Evolutionary conservation across 1,140 invertebrate genomes (phyloP), one percentile per base, ranked within the genome.

Genomic region (Ptiloglossa arizonensis): DNA sequence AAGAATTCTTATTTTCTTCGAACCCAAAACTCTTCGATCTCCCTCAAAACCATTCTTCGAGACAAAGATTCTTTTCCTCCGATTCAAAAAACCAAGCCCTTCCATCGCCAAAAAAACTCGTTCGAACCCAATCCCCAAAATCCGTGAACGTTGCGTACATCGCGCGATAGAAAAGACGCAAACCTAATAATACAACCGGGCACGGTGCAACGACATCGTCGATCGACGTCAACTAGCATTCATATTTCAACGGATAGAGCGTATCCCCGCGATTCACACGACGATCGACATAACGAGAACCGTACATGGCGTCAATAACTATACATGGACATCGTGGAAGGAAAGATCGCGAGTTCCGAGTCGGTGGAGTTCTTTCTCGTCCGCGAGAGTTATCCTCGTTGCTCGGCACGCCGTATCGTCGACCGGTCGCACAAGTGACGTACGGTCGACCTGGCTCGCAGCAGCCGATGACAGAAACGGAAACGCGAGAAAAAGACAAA

Each of bases 221-320:
- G 4, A 9, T 48, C 15, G 46, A 19, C 46, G 46, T 4, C 15
- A 24, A 24, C 50, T 4, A 19, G 29, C 54, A 57, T 57, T 57
- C 54, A 57, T 57, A 57, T 57, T 57, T 57, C 27, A 32, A 6
- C 63, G 72, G 41, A 35, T 46, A 57, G 9, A 57, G 50, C 24
- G 17, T 68, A 59, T 9, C 41, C 9, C n/a, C 5, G n/a, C 0
- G 50, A 62, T 62, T 41, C 46, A 24, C 35, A 17, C 9, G 15
- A 52, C 56, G 66, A 52, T 62, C 66, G 66, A 35, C 56, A 52
- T 77, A 77, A 77, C 56, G 22, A 70, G 50, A 17, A 17, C 72
- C 64, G 13, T 77, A 77, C n/a, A 71, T 63, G 68, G 77, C 54
- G 52, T 66, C 52, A 74, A 83, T 83, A 82, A 79, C 81, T 83